phyloP scores from a whole-genome alignment of 2,113 vertebrate genomes.

The Phrynocephalus versicolor region DNA sequence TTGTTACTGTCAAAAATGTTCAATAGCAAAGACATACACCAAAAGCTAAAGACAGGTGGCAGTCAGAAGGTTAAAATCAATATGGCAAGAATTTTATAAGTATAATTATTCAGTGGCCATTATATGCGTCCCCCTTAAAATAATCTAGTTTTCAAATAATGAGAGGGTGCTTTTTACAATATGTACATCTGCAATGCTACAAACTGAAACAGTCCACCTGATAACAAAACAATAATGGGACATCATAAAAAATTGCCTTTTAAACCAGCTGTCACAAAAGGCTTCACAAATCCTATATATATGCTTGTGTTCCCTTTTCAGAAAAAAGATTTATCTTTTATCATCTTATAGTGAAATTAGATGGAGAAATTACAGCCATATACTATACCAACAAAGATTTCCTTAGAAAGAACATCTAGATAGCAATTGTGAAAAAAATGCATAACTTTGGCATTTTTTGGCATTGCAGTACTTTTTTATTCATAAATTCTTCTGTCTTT shows the following conservation, averaged over 20 bases:
- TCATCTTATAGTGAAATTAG: no score
- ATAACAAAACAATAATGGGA: background rate
- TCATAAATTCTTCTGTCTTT: background rate
- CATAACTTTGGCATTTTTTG: background rate
- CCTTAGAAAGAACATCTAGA: background rate
- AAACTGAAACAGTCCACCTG: slow-evolving; percentile 38
- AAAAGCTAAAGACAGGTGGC: slow-evolving; percentile 50
- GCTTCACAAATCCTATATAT: background rate
- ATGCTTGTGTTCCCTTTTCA: background rate
- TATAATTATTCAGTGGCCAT: slow-evolving; percentile 49
- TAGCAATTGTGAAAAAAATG: background rate
- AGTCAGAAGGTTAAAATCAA: slow-evolving; percentile 51
- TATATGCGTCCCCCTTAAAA: slow-evolving; percentile 30
- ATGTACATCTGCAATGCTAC: slow-evolving; percentile 16
- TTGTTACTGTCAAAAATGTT: slow-evolving; percentile 58
- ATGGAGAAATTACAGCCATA: background rate
- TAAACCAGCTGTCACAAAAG: background rate
- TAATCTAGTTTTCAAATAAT: slow-evolving; percentile 46
- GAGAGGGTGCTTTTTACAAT: slow-evolving; percentile 12
- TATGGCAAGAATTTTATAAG: slow-evolving; percentile 55
- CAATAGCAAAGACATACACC: slow-evolving; percentile 50
- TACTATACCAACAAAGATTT: background rate
- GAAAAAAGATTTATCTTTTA: background rate
- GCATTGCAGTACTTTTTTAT: background rate
- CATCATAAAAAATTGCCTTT: background rate